Base-by-base conservation (phyloP, 2,113 vertebrate genomes). In the Athene cunicularia region DNA sequence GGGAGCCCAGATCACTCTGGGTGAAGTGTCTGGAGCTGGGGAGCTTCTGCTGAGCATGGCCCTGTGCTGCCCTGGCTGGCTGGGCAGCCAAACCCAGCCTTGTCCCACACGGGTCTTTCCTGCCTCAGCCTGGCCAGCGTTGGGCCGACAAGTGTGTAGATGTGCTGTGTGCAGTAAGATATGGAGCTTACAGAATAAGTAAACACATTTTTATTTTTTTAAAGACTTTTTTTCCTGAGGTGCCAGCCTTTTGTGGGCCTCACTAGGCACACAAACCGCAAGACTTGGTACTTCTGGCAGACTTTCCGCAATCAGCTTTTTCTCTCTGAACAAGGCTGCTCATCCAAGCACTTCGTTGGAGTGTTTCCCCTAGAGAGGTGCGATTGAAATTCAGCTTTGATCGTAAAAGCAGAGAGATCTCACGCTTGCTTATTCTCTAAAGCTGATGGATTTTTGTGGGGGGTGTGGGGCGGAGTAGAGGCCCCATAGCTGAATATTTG, bases 301-400 rank as follows among this genome's bases (percentile, higher is more conserved):
- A 16, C 33, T 58, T 85, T n/a, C 5, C 56, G 64, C 45, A 6
- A 28, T 55, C 50, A 71, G 67, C 7, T 49, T 86, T 91, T 91
- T 64, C 55, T 33, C 74, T 67, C 56, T 43, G 63, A 84, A 41
- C 43, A 43, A 76, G 47, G 64, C 47, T 15, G 45, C 17, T 90
- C 47, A 43, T 83, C 67, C 35, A 32, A 19, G n/a, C 41, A 22
- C 49, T 88, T 70, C 23, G 14, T 39, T 58, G 59, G 30, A 56
- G 24, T 4, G 6, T 59, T 85, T 83, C 12, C 33, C 19, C 62
- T 55, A 30, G 14, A 91, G 86, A 76, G 39, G 35, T 39, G 23
- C 33, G 59, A 70, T 35, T 80, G 88, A 91, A 91, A 70, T 70
- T 76, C 27, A 56, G 37, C 80, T 87, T 86, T 81, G 52, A 27